Base-by-base conservation (phyloP, 2,888 invertebrate species). In the Drosophila bunnanda region DNA sequence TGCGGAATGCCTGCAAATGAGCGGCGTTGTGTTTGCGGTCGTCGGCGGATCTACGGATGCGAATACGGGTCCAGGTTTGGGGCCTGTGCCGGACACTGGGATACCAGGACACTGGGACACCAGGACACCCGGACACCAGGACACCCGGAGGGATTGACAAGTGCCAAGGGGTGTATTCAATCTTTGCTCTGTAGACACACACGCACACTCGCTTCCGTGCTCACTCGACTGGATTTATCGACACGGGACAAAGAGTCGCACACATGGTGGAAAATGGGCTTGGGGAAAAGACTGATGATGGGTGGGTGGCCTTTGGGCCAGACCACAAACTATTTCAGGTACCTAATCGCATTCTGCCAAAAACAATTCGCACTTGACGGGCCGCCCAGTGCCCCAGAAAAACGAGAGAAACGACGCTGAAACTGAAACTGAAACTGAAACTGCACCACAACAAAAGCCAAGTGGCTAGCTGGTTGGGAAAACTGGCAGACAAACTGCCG, bases 1-100 rank as follows among this genome's bases (percentile, higher is more conserved):
- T 71, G 71, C 56, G 71, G 28, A 17, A 34, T 53, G 71, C 71
- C 71, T 71, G 71, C 70, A 71, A 70, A 71, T 71, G 71, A 71
- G 71, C 71, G 61, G 15, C 69, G 48, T n/a, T 70, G 32, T 69
- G 69, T 59, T 54, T 59, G 70, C 70, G 60, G 70, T 70, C 22
- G 71, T 62, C 61, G 39, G 60, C 20, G 58, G 59, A 67, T 44
- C 48, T 43, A 17, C 50, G 36, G 34, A 22, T 50, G 20, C 20
- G 54, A 20, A 46, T 46, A 46, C 58, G 38, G 43, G 46, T 46
- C 28, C 46, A 46, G 34, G 44, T 46, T 22, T 36, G 12, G 48
- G 25, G 44, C 44, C 44, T 30, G 41, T 57, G 46, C 57, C 46
- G 36, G 17, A 46, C 57, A 43, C 32, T 10, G 9, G 55, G 56